Percentiles rank a stretch among this genome's conserved stretches.
Evolutionary conservation across 2,797 vertebrate species (phyloP).

Genomic region (Acanthornis magna): DNA sequence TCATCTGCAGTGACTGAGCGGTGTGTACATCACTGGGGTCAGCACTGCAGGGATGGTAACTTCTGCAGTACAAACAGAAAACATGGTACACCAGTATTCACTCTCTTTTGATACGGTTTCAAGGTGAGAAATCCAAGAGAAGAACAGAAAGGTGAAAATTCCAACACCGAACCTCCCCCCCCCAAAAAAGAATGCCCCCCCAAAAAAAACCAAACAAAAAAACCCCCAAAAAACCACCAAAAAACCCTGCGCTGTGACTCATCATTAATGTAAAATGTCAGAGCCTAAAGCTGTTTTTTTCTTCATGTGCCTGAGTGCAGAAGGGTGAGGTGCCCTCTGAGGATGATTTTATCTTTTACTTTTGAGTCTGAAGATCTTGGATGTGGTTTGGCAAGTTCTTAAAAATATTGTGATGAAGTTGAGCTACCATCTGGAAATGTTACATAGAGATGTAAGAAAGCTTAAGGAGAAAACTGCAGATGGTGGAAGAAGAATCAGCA

Average conservation of each 20-base stretch:
- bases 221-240: neutral
- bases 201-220: too few species aligned
- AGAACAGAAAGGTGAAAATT: constrained; percentile 8
- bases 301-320: constrained; percentile 10
- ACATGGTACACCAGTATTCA: neutral
- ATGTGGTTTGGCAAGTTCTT: constrained; percentile 59
- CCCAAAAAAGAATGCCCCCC: too few species aligned
- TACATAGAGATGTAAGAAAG: constrained; percentile 4
- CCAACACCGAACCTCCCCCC: neutral
- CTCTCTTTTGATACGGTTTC: neutral
- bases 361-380: constrained; percentile 37
- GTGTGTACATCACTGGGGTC: neutral
- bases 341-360: constrained; percentile 55
- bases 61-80: neutral
- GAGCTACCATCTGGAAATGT: constrained; percentile 19
- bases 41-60: neutral
- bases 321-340: constrained; percentile 52
- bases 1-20: neutral
- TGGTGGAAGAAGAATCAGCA: constrained; percentile 23
- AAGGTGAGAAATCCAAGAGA: neutral
- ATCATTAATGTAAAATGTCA: constrained; percentile 14
- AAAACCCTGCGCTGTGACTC: neutral
- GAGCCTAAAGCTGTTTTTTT: constrained; percentile 26
- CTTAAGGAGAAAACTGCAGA: constrained; percentile 32
- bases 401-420: constrained; percentile 52